A percentile compares a stretch with the other conserved stretches of the same genome.
Evolutionary conservation across 1,140 invertebrate species (phyloP).

Genomic region (Arion vulgaris): DNA sequence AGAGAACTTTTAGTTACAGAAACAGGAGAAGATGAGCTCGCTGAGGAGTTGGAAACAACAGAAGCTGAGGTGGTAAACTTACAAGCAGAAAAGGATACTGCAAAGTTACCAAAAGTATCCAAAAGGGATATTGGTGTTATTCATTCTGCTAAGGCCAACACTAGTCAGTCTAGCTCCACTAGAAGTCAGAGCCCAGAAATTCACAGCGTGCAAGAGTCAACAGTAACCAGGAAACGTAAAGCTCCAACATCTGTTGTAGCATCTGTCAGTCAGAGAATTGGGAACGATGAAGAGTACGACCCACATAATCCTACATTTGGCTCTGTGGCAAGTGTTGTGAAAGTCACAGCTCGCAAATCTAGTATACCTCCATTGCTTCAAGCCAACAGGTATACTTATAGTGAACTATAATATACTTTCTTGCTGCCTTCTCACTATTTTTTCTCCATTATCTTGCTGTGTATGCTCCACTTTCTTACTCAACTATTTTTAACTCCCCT

Average conservation of each 20-base stretch:
- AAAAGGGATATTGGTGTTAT: not conserved
- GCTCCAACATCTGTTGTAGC: constrained; percentile 62
- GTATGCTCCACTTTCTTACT: no score
- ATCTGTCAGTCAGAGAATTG: constrained; percentile 68
- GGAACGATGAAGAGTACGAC: constrained; percentile 68
- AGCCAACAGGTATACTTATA: constrained; percentile 41
- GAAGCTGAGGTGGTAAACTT: constrained; percentile 35
- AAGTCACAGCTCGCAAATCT: constrained; percentile 75
- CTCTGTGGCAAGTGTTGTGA: constrained; percentile 79
- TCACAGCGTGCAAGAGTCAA: not conserved
- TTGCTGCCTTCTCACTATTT: no score
- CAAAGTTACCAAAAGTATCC: not conserved
- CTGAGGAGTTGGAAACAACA: constrained; percentile 51
- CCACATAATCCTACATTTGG: constrained; percentile 69
- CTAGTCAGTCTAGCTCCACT: not conserved
- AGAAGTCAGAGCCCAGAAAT: constrained; percentile 9
- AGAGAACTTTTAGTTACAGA: constrained; percentile 31
- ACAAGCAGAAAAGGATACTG: not conserved
- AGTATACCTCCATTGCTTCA: constrained; percentile 40
- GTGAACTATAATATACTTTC: no score
- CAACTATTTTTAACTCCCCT: no score
- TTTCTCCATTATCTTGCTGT: no score
- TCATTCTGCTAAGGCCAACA: not conserved
- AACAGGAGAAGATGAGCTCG: constrained; percentile 37
- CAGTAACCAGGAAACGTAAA: constrained; percentile 37